Evolutionary conservation across 2,797 vertebrate genomes (phyloP).

Genomic region (Hippopotamyrus pictus): DNA sequence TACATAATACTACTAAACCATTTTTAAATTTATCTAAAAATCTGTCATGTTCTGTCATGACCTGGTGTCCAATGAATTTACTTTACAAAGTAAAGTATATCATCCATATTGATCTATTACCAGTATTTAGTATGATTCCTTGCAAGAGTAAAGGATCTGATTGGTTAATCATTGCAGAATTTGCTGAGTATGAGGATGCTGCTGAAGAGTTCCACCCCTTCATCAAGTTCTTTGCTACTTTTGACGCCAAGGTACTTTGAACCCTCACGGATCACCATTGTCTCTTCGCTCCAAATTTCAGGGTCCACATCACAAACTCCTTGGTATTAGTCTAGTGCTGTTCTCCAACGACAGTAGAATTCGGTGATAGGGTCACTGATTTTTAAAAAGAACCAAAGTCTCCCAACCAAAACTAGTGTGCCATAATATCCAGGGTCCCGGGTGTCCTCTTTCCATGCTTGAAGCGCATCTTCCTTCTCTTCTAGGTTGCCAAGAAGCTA

Average conservation of each 20-base stretch:
- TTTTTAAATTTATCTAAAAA: background rate
- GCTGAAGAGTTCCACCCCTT: slow-evolving; percentile 86
- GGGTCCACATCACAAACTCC: background rate
- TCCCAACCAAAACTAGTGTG: background rate
- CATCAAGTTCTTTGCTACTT: slow-evolving; percentile 82
- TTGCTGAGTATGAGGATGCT: slow-evolving; percentile 70
- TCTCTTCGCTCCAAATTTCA: background rate
- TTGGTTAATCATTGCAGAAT: slow-evolving; percentile 61
- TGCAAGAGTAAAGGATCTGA: background rate
- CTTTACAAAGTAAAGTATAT: background rate
- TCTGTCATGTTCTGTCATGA: background rate
- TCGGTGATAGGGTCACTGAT: background rate
- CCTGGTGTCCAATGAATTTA: background rate
- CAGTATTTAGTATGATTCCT: background rate
- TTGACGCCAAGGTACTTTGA: slow-evolving; percentile 69
- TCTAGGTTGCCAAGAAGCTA: slow-evolving; percentile 72
- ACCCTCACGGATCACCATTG: background rate
- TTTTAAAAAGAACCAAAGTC: background rate
- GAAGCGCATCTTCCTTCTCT: background rate
- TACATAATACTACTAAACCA: background rate
- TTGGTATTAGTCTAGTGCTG: background rate
- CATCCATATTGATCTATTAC: background rate
- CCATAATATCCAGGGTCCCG: background rate
- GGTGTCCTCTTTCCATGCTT: background rate
- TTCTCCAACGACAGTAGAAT: background rate